Conservation (phyloP, 2,113 vertebrate genomes). For the Clarias magur region DNA sequence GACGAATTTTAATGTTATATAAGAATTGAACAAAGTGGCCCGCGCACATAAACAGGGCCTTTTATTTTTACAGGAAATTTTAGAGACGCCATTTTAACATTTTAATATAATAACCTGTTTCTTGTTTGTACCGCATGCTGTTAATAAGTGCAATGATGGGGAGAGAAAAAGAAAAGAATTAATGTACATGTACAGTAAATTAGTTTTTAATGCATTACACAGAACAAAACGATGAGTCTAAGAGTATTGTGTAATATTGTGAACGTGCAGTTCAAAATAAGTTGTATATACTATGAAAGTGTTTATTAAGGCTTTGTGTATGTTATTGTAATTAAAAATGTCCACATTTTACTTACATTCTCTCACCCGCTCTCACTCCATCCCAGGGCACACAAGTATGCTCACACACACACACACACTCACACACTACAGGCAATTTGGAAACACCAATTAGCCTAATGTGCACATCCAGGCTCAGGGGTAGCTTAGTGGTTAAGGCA, state of each 20-base stretch:
- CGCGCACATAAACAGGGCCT: not conserved
- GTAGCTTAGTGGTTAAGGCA: no score
- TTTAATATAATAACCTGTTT: not conserved
- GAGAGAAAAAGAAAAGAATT: not conserved
- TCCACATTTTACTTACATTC: not conserved
- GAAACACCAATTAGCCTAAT: no score
- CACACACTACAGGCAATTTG: no score
- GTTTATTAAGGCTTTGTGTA: conserved; percentile 11
- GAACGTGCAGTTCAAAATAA: not conserved
- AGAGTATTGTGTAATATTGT: not conserved
- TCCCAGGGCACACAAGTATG: no score
- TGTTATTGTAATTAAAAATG: conserved; percentile 35
- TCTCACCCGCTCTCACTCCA: no score
- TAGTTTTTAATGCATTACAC: not conserved
- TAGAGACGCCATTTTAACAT: not conserved
- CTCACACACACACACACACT: no score
- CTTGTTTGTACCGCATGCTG: conserved; percentile 10
- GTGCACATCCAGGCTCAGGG: no score
- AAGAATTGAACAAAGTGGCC: conserved; percentile 22
- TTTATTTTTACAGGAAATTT: conserved; percentile 5
- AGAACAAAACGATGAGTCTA: not conserved
- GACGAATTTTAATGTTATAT: not conserved
- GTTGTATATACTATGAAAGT: not conserved
- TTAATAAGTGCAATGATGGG: conserved; percentile 1
- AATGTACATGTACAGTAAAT: not conserved